These are phyloP conservation scores for Rhincodon typus DNA, from an alignment of 2,797 vertebrate genomes.

Conservation along the genomic window DNA sequence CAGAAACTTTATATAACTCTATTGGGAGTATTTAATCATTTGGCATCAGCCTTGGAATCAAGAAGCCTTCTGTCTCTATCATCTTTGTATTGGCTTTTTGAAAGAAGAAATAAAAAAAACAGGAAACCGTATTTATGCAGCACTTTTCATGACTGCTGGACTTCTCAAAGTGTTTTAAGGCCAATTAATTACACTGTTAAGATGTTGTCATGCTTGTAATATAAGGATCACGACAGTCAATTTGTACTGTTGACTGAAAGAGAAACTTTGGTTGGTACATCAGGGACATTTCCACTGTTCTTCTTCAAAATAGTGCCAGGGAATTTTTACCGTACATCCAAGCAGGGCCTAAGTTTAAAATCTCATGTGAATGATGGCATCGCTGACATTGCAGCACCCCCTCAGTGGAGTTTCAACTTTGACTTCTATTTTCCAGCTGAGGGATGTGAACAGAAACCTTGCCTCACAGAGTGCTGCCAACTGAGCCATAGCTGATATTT, in stretches of 20 bases:
- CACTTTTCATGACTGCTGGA: not conserved
- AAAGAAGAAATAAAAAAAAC: not conserved
- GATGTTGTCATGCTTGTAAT: too few relatives aligned
- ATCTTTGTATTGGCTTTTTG: not conserved
- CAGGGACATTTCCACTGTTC: not conserved
- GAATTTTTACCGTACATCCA: too few relatives aligned
- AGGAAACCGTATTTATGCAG: not conserved
- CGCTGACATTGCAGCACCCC: not conserved
- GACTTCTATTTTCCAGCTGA: not conserved
- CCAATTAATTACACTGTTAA: too few relatives aligned
- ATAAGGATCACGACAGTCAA: too few relatives aligned
- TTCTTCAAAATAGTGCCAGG: not conserved
- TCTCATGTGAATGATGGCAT: not conserved
- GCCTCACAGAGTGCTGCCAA: not conserved
- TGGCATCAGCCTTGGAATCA: not conserved
- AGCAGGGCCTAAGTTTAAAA: not conserved
- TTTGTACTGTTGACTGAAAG: not conserved
- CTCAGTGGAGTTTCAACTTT: not conserved
- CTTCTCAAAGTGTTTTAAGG: too few relatives aligned
- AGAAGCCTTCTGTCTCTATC: not conserved
- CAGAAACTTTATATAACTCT: not conserved
- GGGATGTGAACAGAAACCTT: not conserved
- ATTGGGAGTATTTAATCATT: not conserved
- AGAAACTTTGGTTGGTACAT: not conserved
- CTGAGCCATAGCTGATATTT: not conserved